Evolutionary conservation across 2,888 invertebrate genomes (phyloP).

Genomic region (Netelia inedita): DNA sequence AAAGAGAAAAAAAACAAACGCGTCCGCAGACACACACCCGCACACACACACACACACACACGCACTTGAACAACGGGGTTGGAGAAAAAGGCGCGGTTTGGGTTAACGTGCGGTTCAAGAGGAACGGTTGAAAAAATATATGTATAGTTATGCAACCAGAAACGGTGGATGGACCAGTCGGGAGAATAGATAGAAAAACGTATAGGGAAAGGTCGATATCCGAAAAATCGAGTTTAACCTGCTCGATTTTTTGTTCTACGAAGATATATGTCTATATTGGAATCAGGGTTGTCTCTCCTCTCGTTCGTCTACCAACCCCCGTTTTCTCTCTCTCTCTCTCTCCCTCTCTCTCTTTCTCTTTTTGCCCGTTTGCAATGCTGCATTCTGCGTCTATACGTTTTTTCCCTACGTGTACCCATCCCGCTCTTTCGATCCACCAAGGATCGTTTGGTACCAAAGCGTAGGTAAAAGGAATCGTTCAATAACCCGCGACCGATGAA

Average conservation of each 20-base stretch:
- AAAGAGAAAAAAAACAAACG: background rate
- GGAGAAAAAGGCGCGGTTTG: slow-evolving; percentile 56
- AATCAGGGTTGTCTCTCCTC: slow-evolving; percentile 47
- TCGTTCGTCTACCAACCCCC: slow-evolving; percentile 18
- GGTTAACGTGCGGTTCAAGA: slow-evolving; percentile 59
- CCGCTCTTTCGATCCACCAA: background rate
- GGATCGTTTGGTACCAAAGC: slow-evolving; percentile 5
- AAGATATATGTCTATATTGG: slow-evolving; percentile 17
- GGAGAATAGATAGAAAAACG: slow-evolving; percentile 34
- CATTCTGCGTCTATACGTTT: slow-evolving; percentile 23
- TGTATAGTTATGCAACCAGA: background rate
- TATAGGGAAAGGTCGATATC: slow-evolving; percentile 79
- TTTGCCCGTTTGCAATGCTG: slow-evolving; percentile 26
- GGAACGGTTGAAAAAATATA: slow-evolving; percentile 36
- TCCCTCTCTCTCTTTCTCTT: slow-evolving; percentile 6
- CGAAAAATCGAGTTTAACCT: slow-evolving; percentile 82
- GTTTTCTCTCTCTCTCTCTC: slow-evolving; percentile 26
- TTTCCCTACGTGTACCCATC: slow-evolving; percentile 32
- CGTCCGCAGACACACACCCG: too few species aligned
- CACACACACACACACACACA: too few species aligned
- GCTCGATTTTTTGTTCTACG: slow-evolving; percentile 47
- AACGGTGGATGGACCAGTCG: slow-evolving; percentile 36
- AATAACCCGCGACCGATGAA: slow-evolving; percentile 30
- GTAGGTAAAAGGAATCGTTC: slow-evolving; percentile 34
- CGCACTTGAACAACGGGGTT: slow-evolving; percentile 19